Percentiles rank a stretch among this genome's conserved stretches.
phyloP scores from a whole-genome alignment of 2,797 vertebrate genomes.

The Podarcis lilfordi region DNA sequence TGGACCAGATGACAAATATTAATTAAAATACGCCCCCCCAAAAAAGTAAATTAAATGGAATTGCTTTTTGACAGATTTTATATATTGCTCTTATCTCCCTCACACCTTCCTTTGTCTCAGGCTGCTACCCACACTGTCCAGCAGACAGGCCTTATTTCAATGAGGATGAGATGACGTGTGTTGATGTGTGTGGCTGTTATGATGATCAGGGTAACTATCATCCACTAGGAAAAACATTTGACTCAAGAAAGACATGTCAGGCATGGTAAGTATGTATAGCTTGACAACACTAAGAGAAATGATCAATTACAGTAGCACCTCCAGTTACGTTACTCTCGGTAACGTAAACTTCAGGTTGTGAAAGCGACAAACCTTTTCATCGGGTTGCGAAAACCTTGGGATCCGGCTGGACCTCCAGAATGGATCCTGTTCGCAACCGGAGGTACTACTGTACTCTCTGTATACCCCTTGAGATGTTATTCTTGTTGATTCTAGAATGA shows the following conservation, averaged over 20 bases:
- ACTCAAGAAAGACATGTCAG: slow-evolving; percentile 79
- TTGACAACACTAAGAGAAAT: background rate
- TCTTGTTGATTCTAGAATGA: slow-evolving; percentile 20
- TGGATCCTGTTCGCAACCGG: too few relatives aligned
- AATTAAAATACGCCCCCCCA: too few relatives aligned
- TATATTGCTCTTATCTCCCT: background rate
- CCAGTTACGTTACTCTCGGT: too few relatives aligned
- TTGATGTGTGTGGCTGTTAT: slow-evolving; percentile 87
- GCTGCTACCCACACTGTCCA: slow-evolving; percentile 93
- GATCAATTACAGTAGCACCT: background rate
- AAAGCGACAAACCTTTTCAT: too few relatives aligned
- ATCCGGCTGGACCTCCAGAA: too few relatives aligned
- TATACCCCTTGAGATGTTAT: background rate
- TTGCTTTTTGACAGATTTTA: background rate
- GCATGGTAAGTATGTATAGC: slow-evolving; percentile 81
- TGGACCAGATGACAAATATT: background rate
- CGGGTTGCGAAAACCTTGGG: too few relatives aligned
- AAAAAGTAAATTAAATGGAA: background rate
- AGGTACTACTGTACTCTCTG: too few relatives aligned
- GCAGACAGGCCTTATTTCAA: slow-evolving; percentile 87
- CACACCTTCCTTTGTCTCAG: slow-evolving; percentile 74
- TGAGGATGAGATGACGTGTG: slow-evolving; percentile 88
- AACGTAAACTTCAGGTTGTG: too few relatives aligned
- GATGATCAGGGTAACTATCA: slow-evolving; percentile 76
- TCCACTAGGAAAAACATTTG: slow-evolving; percentile 69